These are phyloP conservation scores for Suncus etruscus DNA, from an alignment of 2,113 vertebrate species.

Conservation along the genomic window DNA sequence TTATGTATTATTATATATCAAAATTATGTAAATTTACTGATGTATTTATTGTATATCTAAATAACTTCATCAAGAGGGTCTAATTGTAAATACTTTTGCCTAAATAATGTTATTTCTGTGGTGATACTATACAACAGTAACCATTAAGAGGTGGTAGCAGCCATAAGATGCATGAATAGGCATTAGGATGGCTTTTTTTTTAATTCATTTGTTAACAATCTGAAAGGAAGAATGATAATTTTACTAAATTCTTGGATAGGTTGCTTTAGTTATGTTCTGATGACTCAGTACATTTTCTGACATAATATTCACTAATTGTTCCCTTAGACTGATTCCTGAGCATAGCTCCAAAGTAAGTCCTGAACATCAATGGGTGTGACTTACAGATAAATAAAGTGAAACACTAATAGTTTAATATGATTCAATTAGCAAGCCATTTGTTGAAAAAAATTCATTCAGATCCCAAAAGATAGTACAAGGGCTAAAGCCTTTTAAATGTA, in stretches of 20 bases:
- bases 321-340: too few relatives aligned
- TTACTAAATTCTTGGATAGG: constrained; percentile 45
- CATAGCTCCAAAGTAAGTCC: too few relatives aligned
- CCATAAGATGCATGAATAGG: constrained; percentile 13
- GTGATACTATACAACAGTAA: constrained; percentile 4
- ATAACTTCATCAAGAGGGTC: not conserved
- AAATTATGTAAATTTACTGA: constrained; percentile 38
- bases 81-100: constrained; percentile 56
- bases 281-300: too few relatives aligned
- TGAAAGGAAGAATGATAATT: constrained; percentile 70
- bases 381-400: too few relatives aligned
- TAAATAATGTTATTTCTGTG: constrained; percentile 61
- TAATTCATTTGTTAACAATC: constrained; percentile 75
- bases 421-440: not conserved
- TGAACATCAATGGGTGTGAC: too few relatives aligned
- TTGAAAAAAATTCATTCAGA: not conserved
- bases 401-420: not conserved
- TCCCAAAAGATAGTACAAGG: too few relatives aligned
- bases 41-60: not conserved
- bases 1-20: not conserved
- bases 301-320: too few relatives aligned
- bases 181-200: constrained; percentile 66
- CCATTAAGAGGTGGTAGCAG: not conserved
- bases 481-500: too few relatives aligned
- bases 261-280: too few relatives aligned